Conservation (phyloP, 2,797 vertebrate species). For the Coregonus sp. region DNA sequence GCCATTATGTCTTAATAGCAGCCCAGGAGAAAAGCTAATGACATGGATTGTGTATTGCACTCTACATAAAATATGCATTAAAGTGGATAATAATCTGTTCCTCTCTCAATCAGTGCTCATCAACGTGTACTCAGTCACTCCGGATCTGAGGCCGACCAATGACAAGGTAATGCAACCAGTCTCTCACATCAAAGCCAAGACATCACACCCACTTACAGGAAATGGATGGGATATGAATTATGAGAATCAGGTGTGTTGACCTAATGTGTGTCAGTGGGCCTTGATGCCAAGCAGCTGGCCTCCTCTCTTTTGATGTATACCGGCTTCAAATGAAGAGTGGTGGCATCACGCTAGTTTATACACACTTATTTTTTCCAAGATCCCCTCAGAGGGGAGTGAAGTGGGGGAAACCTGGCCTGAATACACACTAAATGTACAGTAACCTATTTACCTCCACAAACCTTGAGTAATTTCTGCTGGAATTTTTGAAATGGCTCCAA, state of each 20-base stretch:
- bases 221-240: background rate
- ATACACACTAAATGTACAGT: conserved; percentile 52
- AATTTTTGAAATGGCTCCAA: conserved; percentile 64
- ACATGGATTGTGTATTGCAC: background rate
- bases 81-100: conserved; percentile 3
- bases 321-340: background rate
- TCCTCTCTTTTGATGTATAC: conserved; percentile 6
- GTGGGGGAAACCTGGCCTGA: conserved; percentile 28
- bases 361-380: conserved; percentile 17
- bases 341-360: conserved; percentile 3
- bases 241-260: conserved; percentile 2
- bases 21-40: conserved; percentile 2
- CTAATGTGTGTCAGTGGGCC: background rate
- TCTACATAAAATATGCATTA: background rate
- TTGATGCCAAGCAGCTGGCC: conserved; percentile 11
- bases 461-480: conserved; percentile 62
- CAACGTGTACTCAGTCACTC: conserved; percentile 85
- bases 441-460: conserved; percentile 59
- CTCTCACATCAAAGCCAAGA: background rate
- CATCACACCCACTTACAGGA: background rate
- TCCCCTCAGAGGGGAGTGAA: conserved; percentile 13
- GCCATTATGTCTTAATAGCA: background rate
- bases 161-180: conserved; percentile 78
- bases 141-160: conserved; percentile 83
- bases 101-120: conserved; percentile 79